Percentiles rank a stretch among this genome's conserved stretches.
These are phyloP conservation scores for Hylia prasina DNA, from an alignment of 2,113 vertebrate genomes.

Conservation along the genomic window DNA sequence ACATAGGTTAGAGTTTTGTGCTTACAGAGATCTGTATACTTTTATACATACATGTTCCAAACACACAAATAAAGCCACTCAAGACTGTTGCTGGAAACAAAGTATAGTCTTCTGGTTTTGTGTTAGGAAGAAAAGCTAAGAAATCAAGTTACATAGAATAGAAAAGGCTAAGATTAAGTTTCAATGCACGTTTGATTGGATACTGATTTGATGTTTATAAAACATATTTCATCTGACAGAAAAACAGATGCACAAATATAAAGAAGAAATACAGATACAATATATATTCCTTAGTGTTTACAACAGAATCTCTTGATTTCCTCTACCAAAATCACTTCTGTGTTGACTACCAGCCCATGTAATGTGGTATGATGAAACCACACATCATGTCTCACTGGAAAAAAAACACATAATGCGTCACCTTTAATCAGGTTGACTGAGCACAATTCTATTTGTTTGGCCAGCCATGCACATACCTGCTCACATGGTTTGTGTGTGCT, in stretches of 20 bases:
- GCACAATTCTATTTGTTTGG: background rate
- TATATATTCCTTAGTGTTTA: background rate
- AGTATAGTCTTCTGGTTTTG: background rate
- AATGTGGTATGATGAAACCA: background rate
- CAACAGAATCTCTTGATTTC: background rate
- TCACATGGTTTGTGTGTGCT: background rate
- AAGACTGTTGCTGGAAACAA: background rate
- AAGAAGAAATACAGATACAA: background rate
- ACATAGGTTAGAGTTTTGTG: background rate
- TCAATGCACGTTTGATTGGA: background rate
- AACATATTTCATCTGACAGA: background rate
- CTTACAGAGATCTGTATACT: background rate
- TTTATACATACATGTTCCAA: background rate
- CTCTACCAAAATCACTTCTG: background rate
- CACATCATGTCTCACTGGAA: background rate
- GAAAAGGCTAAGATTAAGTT: background rate
- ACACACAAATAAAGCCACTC: background rate
- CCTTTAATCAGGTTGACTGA: background rate
- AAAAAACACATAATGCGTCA: background rate
- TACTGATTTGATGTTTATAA: background rate
- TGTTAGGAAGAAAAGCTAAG: background rate
- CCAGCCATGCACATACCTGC: background rate
- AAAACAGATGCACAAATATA: background rate
- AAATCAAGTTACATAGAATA: background rate
- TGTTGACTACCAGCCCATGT: background rate